phyloP scores from a whole-genome alignment of 2,888 invertebrate species.

The Pharmacophagus antenor region DNA sequence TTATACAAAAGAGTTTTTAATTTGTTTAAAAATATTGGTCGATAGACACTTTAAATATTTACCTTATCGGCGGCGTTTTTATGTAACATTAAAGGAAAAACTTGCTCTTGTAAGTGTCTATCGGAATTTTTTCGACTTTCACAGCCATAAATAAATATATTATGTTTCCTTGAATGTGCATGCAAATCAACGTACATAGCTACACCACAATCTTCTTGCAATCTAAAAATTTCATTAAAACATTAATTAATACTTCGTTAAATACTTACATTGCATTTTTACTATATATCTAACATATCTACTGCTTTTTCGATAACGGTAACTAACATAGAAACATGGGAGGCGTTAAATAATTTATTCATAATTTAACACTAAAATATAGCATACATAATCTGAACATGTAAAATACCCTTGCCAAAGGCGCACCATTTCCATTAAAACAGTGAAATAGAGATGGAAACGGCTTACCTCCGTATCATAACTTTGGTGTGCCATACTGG shows the following conservation, averaged over 20 bases:
- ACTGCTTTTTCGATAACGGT: not conserved
- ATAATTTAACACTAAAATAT: too few relatives aligned
- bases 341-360: too few relatives aligned
- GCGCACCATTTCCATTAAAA: not conserved
- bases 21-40: not conserved
- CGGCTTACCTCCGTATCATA: conserved; percentile 88
- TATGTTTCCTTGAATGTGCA: conserved; percentile 96
- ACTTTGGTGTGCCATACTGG: conserved; percentile 96
- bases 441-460: not conserved
- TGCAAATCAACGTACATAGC: conserved; percentile 96
- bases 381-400: too few relatives aligned
- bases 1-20: not conserved
- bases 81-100: conserved; percentile 96
- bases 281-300: not conserved
- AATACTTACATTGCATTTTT: not conserved
- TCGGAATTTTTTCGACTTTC: conserved; percentile 90
- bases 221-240: conserved; percentile 71
- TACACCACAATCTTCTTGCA: conserved; percentile 94
- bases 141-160: conserved; percentile 98
- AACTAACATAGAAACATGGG: too few relatives aligned
- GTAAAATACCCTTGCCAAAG: too few relatives aligned
- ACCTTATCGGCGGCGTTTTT: conserved; percentile 95
- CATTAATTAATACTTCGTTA: too few relatives aligned
- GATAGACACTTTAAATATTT: conserved; percentile 29
- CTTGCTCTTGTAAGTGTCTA: conserved; percentile 92